Evolutionary conservation across 2,113 vertebrate species (phyloP).

Genomic region (Henicopernis longicauda): DNA sequence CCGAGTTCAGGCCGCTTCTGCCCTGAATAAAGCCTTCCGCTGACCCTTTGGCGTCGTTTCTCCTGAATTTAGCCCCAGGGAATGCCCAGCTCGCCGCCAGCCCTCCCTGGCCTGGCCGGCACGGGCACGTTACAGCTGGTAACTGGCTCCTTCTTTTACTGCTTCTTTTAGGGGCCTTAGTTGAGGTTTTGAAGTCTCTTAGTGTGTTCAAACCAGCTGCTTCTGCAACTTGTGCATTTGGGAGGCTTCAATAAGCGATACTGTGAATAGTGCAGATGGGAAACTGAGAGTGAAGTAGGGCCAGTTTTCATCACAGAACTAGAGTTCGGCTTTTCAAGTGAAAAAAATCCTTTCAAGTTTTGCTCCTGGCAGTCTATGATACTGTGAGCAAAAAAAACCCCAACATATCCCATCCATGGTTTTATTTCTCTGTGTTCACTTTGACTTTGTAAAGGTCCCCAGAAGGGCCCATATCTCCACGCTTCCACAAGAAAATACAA

Average conservation of each 20-base stretch:
- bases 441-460: not conserved
- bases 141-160: not conserved
- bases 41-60: too few species aligned
- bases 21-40: too few species aligned
- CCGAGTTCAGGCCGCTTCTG: too few species aligned
- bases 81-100: accelerated
- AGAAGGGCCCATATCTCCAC: not conserved
- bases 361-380: not conserved
- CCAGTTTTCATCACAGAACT: not conserved
- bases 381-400: not conserved
- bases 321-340: not conserved
- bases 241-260: not conserved
- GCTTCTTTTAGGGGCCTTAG: not conserved
- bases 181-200: not conserved
- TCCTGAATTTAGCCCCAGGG: too few species aligned
- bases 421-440: not conserved
- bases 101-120: too few species aligned
- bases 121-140: not conserved
- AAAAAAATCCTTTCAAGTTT: not conserved
- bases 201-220: not conserved
- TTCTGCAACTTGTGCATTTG: not conserved
- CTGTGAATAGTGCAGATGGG: not conserved
- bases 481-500: not conserved
- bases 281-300: not conserved
- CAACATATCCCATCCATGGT: not conserved